A percentile compares a stretch with the other conserved stretches of the same genome.
Conservation (phyloP, 2,888 invertebrate genomes). For the Ochropleura leucogaster region DNA sequence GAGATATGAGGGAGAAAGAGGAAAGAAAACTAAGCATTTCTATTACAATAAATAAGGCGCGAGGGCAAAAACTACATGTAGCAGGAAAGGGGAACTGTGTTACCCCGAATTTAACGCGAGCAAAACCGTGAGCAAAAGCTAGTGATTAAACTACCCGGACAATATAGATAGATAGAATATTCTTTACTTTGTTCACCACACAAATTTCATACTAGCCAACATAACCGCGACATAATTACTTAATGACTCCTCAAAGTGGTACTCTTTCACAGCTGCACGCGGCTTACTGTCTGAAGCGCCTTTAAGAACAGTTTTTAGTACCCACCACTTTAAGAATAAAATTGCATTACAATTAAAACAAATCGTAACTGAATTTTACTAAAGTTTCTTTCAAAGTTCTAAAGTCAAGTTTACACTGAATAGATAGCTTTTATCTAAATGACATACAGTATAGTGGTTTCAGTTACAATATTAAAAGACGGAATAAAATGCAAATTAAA, state of each 20-base stretch:
- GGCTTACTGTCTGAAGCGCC: constrained; percentile 7
- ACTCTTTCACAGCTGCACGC: neutral
- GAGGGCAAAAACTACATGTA: too few relatives aligned
- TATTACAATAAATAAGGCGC: too few relatives aligned
- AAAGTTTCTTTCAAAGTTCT: constrained; percentile 15
- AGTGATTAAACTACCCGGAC: too few relatives aligned
- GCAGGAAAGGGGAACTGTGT: too few relatives aligned
- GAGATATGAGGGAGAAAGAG: too few relatives aligned
- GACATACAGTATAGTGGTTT: neutral
- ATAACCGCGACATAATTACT: neutral
- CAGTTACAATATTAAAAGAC: neutral
- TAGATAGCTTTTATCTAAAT: constrained; percentile 18
- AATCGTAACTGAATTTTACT: constrained; percentile 15
- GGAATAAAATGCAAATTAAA: neutral
- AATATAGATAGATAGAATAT: too few relatives aligned
- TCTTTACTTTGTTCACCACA: too few relatives aligned
- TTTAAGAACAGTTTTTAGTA: constrained; percentile 7
- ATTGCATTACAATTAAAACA: constrained; percentile 34
- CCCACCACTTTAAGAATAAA: constrained; percentile 16
- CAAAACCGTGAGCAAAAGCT: too few relatives aligned
- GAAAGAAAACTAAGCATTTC: too few relatives aligned
- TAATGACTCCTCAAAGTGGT: neutral
- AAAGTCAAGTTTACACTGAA: neutral
- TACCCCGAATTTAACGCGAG: too few relatives aligned
- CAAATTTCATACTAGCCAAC: neutral